Percentiles rank a stretch among this genome's conserved stretches.
Evolutionary conservation across 2,888 invertebrate genomes (phyloP).

Genomic region (Agrotis puta): DNA sequence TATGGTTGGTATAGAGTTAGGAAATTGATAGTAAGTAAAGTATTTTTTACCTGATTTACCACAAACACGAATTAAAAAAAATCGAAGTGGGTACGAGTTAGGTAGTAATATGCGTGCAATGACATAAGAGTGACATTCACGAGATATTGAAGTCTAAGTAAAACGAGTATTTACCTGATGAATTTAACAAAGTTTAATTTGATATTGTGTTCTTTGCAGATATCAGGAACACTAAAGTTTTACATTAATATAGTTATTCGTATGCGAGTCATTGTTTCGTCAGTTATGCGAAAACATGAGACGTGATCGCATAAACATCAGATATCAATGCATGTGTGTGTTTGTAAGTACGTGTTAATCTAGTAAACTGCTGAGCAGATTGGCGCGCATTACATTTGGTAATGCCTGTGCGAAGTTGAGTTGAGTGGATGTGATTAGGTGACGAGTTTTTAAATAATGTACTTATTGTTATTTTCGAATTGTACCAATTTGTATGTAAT

Average conservation of each 20-base stretch:
- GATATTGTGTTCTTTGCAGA: slow-evolving; percentile 18
- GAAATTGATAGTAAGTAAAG: too few species aligned
- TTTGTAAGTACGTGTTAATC: slow-evolving; percentile 15
- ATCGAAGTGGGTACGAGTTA: too few species aligned
- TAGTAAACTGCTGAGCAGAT: slow-evolving; percentile 17
- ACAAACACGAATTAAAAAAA: too few species aligned
- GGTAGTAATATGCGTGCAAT: too few species aligned
- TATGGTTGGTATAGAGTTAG: too few species aligned
- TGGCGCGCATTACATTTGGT: background rate
- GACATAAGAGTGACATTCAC: too few species aligned
- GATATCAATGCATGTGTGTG: background rate
- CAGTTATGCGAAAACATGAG: slow-evolving; percentile 12
- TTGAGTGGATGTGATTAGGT: background rate
- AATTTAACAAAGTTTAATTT: background rate
- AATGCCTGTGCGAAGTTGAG: background rate
- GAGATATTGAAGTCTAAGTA: too few species aligned
- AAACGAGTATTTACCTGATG: too few species aligned
- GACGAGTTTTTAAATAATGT: background rate
- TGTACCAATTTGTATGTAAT: too few species aligned
- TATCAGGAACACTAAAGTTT: slow-evolving; percentile 8
- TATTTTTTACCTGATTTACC: too few species aligned
- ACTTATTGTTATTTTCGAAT: too few species aligned
- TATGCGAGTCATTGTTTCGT: slow-evolving; percentile 31
- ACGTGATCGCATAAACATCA: slow-evolving; percentile 6
- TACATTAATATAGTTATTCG: slow-evolving; percentile 24